These are phyloP conservation scores for cattle (Bos taurus) DNA, from an alignment of 2,113 vertebrate species.

Conservation along the genomic window DNA sequence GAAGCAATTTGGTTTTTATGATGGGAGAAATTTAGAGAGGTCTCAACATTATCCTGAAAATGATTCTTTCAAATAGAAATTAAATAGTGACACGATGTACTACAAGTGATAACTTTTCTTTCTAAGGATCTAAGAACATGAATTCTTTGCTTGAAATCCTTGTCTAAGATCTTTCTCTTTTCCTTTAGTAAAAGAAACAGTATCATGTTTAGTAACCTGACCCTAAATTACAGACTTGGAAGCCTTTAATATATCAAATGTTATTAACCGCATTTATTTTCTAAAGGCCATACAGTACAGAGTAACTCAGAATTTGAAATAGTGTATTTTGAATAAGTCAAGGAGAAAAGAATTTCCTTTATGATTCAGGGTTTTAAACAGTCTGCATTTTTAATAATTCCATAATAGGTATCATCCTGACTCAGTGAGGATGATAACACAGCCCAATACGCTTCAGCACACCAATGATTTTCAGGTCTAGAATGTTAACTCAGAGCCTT, in stretches of 20 bases:
- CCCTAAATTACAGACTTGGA: not conserved
- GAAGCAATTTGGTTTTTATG: slow-evolving; percentile 58
- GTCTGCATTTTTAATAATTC: not conserved
- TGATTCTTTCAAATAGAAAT: slow-evolving; percentile 46
- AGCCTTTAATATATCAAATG: not conserved
- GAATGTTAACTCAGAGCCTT: not conserved
- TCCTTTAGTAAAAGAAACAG: slow-evolving; percentile 18
- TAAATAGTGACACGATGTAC: not conserved
- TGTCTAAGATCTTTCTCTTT: not conserved
- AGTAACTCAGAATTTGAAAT: slow-evolving; percentile 7
- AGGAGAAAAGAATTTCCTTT: not conserved
- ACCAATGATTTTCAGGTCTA: not conserved
- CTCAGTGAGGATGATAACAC: not conserved
- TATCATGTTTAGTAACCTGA: slow-evolving; percentile 26
- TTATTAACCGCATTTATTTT: slow-evolving; percentile 6
- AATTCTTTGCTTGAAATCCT: not conserved
- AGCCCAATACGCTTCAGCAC: not conserved
- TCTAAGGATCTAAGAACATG: not conserved
- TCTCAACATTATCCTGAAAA: slow-evolving; percentile 33
- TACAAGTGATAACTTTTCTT: not conserved
- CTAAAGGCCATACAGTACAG: not conserved
- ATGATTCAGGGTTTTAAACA: not conserved
- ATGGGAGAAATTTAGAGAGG: slow-evolving; percentile 22
- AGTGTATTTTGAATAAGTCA: not conserved
- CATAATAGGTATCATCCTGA: not conserved